Base-by-base conservation (phyloP, 2,888 invertebrate species). In the Junonia oenone region DNA sequence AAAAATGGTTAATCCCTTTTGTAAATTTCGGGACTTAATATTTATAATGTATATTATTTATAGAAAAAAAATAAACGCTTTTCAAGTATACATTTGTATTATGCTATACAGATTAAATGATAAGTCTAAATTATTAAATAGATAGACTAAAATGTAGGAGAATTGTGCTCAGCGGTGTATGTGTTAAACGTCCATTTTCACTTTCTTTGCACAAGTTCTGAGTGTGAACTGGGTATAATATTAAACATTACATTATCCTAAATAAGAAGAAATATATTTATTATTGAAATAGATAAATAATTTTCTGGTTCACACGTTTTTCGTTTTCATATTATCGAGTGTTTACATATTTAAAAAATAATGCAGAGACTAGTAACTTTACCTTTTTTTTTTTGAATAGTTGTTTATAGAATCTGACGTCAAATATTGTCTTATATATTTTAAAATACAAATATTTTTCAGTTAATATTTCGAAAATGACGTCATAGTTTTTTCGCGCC, bases 141-240 rank as follows among this genome's bases (percentile, higher is more conserved):
- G 87, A 86, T 87, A 86, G 84, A 76, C 63, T 72, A 83, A 74
- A 84, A 83, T 83, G 74, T 85, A 85, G 83, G 73, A 66, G 73
- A 78, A 73, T 74, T 75, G 73, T 81, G 85, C 86, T 82, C 83
- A 84, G 82, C 77, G 72, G 72, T 68, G 65, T 71, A 38, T 66
- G 58, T 61, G 55, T 66, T 67, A 49, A 54, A 66, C 73, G 65
- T 67, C 67, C 61, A 67, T 54, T 65, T 64, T 61, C 59, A 65
- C 67, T 69, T 57, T 27, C 50, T 69, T 56, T 59, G 62, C 64
- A 31, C 13, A 15, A 9, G 17, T 40, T 46, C 35, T 55, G 37
- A 17, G 17, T 52, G 45, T 52, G 53, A 37, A 38, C 46, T 47
- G 19, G 27, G 5, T 29, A 6, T 45, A n/a, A 6, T 33, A 14